phyloP scores from a whole-genome alignment of 2,113 vertebrate genomes.

The Scytalopus superciliaris region DNA sequence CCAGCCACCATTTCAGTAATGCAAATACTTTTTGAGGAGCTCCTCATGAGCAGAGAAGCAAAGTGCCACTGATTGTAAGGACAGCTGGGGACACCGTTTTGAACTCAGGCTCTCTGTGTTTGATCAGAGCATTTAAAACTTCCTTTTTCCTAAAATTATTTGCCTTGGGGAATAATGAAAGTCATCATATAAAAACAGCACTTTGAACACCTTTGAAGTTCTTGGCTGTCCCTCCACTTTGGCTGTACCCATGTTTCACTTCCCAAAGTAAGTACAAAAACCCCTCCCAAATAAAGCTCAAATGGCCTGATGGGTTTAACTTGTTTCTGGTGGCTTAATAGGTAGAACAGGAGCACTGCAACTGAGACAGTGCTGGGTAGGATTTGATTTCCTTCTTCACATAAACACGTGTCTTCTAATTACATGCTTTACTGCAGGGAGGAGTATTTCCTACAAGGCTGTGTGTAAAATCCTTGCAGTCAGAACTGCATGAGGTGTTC shows the following conservation, averaged over 20 bases:
- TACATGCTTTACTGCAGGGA: not conserved
- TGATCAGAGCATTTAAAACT: not conserved
- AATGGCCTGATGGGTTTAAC: not conserved
- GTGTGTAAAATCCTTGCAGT: not conserved
- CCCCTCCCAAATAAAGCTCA: not conserved
- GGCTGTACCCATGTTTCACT: not conserved
- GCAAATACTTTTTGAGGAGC: not conserved
- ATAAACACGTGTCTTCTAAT: not conserved
- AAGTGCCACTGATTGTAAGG: not conserved
- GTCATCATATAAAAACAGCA: not conserved
- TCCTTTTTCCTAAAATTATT: not conserved
- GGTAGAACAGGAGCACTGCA: not conserved
- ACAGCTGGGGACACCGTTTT: not conserved
- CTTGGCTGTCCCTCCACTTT: not conserved
- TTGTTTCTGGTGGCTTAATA: not conserved
- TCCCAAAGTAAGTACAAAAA: not conserved
- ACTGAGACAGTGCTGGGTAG: not conserved
- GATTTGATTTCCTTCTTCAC: not conserved
- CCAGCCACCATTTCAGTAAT: not conserved
- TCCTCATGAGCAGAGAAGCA: fast-evolving
- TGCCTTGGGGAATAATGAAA: not conserved
- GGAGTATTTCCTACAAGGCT: not conserved
- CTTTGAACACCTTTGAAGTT: not conserved
- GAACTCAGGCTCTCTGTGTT: not conserved
- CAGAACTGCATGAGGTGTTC: not conserved